Evolutionary conservation across 2,888 invertebrate species (phyloP), one percentile per base, ranked within the genome.

Genomic region (Catocala nupta): DNA sequence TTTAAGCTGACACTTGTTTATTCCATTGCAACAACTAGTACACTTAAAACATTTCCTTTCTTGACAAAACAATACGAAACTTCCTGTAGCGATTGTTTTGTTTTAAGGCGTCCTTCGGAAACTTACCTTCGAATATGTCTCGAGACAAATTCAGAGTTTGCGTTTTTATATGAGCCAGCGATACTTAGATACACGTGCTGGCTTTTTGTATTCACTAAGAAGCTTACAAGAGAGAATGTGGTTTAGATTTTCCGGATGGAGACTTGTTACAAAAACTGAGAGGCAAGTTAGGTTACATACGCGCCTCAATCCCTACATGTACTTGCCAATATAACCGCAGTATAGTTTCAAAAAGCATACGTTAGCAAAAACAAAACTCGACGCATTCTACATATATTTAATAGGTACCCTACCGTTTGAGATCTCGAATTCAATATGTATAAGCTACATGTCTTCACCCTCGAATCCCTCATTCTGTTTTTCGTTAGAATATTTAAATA

Each of bases 401-500:
- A 55, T 47, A 12, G 25, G 36, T 45, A 34, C 11, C 51, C 7
- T 45, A 54, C 47, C 39, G 39, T 34, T 10, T 11, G 33, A 66
- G 11, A 51, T 45, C 12, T 58, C 13, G 54, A 54, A 60, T 47
- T 33, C n/a, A 59, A 53, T 55, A 59, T 44, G 25, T 9, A 60
- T 48, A 5, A 5, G 39, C 49, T 47, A 55, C 45, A 55, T 58
- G 16, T 58, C 44, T 55, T 52, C 12, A 39, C 57, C 51, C 62
- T 62, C 64, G 47, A 50, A 70, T 71, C 59, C 53, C 48, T 73
- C 70, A 66, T 52, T 64, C 55, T 57, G 54, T 64, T 42, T 59
- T 60, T 54, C 60, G 59, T 33, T 54, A 50, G 74, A 77, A 77
- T 71, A 75, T 77, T 77, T 73, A 75, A 77, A 75, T 72, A 76